Evolutionary conservation across 2,113 vertebrate genomes (phyloP), one percentile per base, ranked within the genome.

Genomic region (Xenotilapia leptura): DNA sequence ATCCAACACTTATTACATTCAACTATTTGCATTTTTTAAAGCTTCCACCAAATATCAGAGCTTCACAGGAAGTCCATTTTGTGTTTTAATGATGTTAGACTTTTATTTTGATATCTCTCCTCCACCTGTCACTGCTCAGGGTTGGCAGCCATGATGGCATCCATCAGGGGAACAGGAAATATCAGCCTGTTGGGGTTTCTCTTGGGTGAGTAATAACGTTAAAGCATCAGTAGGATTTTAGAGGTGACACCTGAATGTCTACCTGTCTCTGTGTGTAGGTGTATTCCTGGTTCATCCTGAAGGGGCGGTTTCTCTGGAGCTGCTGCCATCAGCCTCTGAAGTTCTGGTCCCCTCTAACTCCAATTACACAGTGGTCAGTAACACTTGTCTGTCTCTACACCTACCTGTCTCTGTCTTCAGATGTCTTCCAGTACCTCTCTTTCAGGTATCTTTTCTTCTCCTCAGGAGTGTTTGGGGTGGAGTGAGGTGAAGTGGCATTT

Each of bases 401-500:
- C 62, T 56, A 56, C 68, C 73, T 26, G 36, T 88, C 36, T 75
- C 33, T 21, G n/a, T 26, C 38, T 36, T 11, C 65, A 92, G 68
- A 79, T 92, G 81, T 98, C 98, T 89, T 96, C 91, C 0, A 97
- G 97, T 84, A 9, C 38, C 51, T 75, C 6, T n/a, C 23, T 12
- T 36, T 31, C 45, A 79, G 9, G 4, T 1, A 12, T 58, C 28
- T 5, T 38, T 82, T 7, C 77, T 21, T 82, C 6, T 45, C 33
- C 42, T 11, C 51, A 95, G 94, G 83, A 92, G 75, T 99, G 98
- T 90, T 97, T 92, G 0, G 97, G 97, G 4, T 96, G 97, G 9
- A 85, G 91, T 2, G 55, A 82, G 0, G 94, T 98, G 87, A 86
- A 91, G 4, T 99, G 98, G 98, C 93, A 13, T 5, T 19, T 89